phyloP scores from a whole-genome alignment of 2,797 vertebrate species.

The Nasua narica region DNA sequence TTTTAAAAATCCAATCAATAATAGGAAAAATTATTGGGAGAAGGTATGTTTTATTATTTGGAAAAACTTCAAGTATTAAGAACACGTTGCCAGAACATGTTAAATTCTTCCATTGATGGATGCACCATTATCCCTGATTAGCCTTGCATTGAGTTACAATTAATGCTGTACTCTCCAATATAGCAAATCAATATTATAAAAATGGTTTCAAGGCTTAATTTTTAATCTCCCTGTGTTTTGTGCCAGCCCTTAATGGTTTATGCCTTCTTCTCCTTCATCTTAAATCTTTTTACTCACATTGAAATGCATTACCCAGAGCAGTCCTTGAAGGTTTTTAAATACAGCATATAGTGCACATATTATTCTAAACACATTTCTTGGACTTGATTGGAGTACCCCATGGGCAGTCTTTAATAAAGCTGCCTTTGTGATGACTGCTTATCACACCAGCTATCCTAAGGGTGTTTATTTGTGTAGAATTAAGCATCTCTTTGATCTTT shows the following conservation, averaged over 20 bases:
- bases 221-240: slow-evolving; percentile 20
- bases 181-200: slow-evolving; percentile 27
- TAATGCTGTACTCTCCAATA: background rate
- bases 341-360: background rate
- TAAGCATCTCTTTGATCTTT: background rate
- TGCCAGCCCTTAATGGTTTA: background rate
- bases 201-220: slow-evolving; percentile 28
- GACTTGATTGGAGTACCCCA: background rate
- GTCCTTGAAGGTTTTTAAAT: background rate
- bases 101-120: slow-evolving; percentile 31
- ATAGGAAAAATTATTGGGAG: background rate
- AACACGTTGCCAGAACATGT: background rate
- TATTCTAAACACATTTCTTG: slow-evolving; percentile 16
- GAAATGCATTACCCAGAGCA: slow-evolving; percentile 12
- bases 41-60: slow-evolving; percentile 29
- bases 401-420: slow-evolving; percentile 13
- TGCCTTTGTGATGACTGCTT: background rate
- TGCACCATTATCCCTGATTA: slow-evolving; percentile 35
- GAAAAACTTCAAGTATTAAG: background rate
- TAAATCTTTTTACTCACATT: slow-evolving; percentile 18
- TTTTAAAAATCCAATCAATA: background rate
- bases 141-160: background rate
- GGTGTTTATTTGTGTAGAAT: background rate
- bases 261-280: slow-evolving; percentile 33
- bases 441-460: background rate